phyloP scores from a whole-genome alignment of 1,140 invertebrate species.

The Dinoponera quadriceps region DNA sequence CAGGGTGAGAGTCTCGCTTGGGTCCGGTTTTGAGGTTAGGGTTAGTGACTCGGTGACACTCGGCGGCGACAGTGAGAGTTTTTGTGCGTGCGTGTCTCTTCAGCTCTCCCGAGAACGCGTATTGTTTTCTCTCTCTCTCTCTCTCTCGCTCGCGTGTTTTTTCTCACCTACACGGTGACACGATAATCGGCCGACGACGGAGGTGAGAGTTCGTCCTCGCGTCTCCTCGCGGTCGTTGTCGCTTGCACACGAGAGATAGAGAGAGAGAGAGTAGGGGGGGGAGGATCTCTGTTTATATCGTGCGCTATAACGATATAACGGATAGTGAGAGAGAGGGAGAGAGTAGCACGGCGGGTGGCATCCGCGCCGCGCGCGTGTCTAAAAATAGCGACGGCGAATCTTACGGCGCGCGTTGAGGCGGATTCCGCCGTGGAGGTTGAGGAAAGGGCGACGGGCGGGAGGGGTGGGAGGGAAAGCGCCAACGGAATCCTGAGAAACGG shows the following conservation, averaged over 20 bases:
- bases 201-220: background rate
- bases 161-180: too few species aligned
- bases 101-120: conserved; percentile 22
- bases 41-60: conserved; percentile 76
- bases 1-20: conserved; percentile 39
- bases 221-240: background rate
- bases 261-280: background rate
- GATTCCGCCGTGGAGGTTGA: conserved; percentile 7
- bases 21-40: conserved; percentile 76
- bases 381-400: conserved; percentile 43
- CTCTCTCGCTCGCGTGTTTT: too few species aligned
- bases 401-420: conserved; percentile 7
- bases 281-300: conserved; percentile 43
- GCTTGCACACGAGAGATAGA: background rate
- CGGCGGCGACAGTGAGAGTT: conserved; percentile 48
- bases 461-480: background rate
- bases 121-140: too few species aligned
- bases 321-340: background rate
- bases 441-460: too few species aligned
- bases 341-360: conserved; percentile 28
- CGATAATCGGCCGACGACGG: too few species aligned
- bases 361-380: conserved; percentile 46
- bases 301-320: conserved; percentile 19
- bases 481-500: conserved; percentile 19
- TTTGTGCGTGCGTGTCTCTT: conserved; percentile 22